Evolutionary conservation across 2,888 invertebrate genomes (phyloP).

Genomic region (Lepidonotus clava): DNA sequence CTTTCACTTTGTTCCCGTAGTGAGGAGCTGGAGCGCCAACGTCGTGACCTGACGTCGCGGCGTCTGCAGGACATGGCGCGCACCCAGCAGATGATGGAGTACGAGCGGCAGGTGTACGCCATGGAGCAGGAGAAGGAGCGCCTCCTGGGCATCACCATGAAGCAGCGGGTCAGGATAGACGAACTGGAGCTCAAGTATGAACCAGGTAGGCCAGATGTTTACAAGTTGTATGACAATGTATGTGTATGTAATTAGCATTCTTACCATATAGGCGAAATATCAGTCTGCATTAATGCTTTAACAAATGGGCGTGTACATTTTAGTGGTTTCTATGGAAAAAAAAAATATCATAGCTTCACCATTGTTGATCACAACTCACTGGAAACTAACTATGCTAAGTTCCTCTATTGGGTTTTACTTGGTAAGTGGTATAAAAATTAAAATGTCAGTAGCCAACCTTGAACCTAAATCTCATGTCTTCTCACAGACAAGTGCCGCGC

Average conservation of each 20-base stretch:
- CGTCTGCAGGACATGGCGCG: slow-evolving; percentile 8
- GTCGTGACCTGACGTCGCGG: not conserved
- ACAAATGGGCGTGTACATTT: no score
- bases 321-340: no score
- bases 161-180: slow-evolving; percentile 32
- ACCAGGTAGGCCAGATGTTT: slow-evolving; percentile 39
- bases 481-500: not conserved
- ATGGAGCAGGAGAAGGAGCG: slow-evolving; percentile 48
- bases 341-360: no score
- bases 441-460: no score
- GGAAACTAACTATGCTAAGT: no score
- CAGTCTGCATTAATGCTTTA: no score
- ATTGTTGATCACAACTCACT: no score
- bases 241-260: not conserved
- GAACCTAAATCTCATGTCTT: no score
- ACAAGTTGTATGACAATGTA: not conserved
- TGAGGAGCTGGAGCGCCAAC: not conserved
- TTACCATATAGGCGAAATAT: no score
- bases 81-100: slow-evolving; percentile 48
- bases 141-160: slow-evolving; percentile 42
- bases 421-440: no score
- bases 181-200: slow-evolving; percentile 56
- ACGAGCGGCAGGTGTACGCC: slow-evolving; percentile 10
- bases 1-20: no score
- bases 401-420: no score